Percentiles rank a stretch among this genome's conserved stretches.
Evolutionary conservation across 1,140 invertebrate genomes (phyloP).

Genomic region (Ganaspis sp.): DNA sequence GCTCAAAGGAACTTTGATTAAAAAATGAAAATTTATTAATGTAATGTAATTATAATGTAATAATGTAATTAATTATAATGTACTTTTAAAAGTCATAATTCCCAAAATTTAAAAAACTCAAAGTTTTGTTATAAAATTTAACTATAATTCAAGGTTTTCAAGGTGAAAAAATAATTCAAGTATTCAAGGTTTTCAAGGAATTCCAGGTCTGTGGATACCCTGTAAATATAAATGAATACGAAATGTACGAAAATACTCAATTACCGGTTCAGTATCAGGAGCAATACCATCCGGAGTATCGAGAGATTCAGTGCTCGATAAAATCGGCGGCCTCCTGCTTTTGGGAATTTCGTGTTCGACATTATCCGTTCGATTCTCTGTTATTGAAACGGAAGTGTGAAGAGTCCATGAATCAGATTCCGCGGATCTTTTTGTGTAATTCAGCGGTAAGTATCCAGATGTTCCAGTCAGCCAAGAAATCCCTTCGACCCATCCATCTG

Average conservation of each 20-base stretch:
- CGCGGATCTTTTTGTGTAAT: slow-evolving; percentile 88
- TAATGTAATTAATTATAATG: no score
- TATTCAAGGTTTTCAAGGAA: neutral
- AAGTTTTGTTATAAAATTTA: no score
- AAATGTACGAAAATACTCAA: slow-evolving; percentile 37
- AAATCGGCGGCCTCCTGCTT: slow-evolving; percentile 67
- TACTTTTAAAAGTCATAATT: no score
- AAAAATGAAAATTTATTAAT: no score
- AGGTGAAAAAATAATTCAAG: no score
- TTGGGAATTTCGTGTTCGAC: slow-evolving; percentile 61
- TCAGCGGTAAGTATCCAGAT: slow-evolving; percentile 86
- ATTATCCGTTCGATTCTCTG: slow-evolving; percentile 64
- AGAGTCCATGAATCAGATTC: slow-evolving; percentile 94
- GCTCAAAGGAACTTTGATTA: no score
- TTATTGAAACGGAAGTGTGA: slow-evolving; percentile 82
- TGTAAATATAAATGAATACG: no score
- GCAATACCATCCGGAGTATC: slow-evolving; percentile 75
- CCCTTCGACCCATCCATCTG: slow-evolving; percentile 92
- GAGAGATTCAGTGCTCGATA: slow-evolving; percentile 72
- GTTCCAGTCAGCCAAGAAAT: slow-evolving; percentile 91
- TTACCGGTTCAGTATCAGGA: slow-evolving; percentile 63
- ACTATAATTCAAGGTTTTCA: no score
- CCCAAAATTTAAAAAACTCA: no score
- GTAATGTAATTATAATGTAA: no score
- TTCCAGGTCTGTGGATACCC: neutral